A percentile compares a stretch with the other conserved stretches of the same genome.
Evolutionary conservation across 2,113 vertebrate genomes (phyloP).

Genomic region (Pterocles orientalis): DNA sequence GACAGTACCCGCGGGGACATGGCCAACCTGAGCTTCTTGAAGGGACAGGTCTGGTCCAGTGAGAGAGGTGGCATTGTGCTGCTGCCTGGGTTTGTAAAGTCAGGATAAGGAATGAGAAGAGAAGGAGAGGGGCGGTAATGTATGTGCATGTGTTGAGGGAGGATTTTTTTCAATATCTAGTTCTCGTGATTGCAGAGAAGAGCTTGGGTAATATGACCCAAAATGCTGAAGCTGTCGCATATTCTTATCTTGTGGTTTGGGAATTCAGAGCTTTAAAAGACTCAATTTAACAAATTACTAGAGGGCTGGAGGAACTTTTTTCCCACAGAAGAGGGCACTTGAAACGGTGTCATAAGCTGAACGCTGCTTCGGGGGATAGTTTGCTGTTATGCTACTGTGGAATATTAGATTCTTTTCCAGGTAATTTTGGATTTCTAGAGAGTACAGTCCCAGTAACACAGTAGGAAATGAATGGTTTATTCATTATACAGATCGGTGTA

Average conservation of each 20-base stretch:
- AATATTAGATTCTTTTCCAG: neutral
- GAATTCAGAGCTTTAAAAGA: neutral
- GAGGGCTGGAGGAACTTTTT: neutral
- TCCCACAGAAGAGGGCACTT: neutral
- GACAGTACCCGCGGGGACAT: neutral
- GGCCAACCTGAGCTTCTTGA: neutral
- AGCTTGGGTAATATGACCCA: neutral
- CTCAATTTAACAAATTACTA: neutral
- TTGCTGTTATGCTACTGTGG: neutral
- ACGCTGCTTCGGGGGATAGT: neutral
- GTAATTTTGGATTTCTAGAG: neutral
- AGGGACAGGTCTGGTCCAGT: neutral
- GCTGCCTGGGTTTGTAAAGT: neutral
- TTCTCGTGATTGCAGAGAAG: neutral
- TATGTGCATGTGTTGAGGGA: neutral
- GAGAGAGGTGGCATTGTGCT: neutral
- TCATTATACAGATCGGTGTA: neutral
- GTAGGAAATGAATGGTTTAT: slow-evolving; percentile 19
- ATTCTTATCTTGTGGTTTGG: neutral
- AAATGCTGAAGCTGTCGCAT: neutral
- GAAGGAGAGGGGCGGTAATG: neutral
- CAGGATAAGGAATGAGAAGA: neutral
- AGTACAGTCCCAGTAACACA: neutral
- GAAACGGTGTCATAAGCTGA: neutral
- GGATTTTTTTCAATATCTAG: neutral